These are phyloP conservation scores for Alsophila aescularia DNA, from an alignment of 2,888 invertebrate species.

Conservation along the genomic window DNA sequence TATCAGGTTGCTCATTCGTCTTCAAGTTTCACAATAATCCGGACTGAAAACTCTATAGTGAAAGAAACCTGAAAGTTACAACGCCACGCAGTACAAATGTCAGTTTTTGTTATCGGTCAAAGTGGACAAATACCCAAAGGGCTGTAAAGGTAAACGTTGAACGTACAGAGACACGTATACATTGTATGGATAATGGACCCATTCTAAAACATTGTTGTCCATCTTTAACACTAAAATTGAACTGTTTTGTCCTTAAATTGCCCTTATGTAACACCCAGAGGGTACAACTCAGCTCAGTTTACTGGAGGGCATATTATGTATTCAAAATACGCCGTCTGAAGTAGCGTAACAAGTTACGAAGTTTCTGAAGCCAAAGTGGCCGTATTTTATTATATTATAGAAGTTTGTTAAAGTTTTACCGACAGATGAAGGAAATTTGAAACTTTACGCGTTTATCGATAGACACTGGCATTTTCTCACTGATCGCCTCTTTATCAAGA, in stretches of 20 bases:
- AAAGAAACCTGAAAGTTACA: too few species aligned
- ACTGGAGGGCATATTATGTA: slow-evolving; percentile 14
- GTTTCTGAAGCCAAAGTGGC: slow-evolving; percentile 16
- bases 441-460: background rate
- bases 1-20: too few species aligned
- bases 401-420: slow-evolving; percentile 29
- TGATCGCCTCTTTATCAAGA: background rate
- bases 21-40: too few species aligned
- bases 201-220: too few species aligned
- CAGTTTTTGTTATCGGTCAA: too few species aligned
- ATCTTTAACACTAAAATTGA: background rate
- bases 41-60: too few species aligned
- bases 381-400: slow-evolving; percentile 27
- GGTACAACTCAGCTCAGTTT: background rate
- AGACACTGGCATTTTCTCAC: background rate
- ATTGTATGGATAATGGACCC: too few species aligned
- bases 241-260: background rate
- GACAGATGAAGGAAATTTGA: slow-evolving; percentile 23
- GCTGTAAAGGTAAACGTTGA: too few species aligned
- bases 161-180: too few species aligned
- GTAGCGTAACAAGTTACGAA: slow-evolving; percentile 10
- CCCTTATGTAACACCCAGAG: background rate
- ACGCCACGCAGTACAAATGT: too few species aligned
- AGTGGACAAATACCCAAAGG: too few species aligned
- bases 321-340: slow-evolving; percentile 26